Conservation (phyloP, 2,888 invertebrate genomes). For the Thereva nobilitata region DNA sequence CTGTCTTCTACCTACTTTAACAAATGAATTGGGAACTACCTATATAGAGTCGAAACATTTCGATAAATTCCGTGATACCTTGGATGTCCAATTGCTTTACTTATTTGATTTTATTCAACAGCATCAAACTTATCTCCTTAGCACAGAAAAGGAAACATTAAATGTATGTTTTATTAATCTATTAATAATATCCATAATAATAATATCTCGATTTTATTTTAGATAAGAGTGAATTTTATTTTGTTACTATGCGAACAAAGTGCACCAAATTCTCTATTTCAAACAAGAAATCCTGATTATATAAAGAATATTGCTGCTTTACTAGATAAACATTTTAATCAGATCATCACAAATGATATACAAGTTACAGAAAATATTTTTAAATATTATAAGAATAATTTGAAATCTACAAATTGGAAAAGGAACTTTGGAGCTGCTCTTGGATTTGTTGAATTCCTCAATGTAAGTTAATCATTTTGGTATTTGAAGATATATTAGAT, state of each 20-base stretch:
- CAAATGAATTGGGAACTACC: slow-evolving; percentile 13
- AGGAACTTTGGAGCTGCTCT: slow-evolving; percentile 18
- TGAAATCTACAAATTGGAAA: slow-evolving; percentile 16
- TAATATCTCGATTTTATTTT: neutral
- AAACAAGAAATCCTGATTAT: slow-evolving; percentile 2
- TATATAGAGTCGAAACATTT: slow-evolving; percentile 13
- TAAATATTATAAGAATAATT: slow-evolving; percentile 14
- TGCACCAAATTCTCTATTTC: neutral
- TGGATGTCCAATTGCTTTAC: slow-evolving; percentile 4
- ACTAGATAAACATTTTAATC: slow-evolving; percentile 7
- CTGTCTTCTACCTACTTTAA: slow-evolving; percentile 16
- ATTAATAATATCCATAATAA: neutral
- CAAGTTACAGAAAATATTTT: slow-evolving; percentile 2
- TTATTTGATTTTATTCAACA: slow-evolving; percentile 23
- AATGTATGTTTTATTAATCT: neutral
- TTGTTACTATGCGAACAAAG: slow-evolving; percentile 29
- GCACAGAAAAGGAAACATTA: neutral
- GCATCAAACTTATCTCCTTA: neutral
- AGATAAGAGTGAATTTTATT: slow-evolving; percentile 9
- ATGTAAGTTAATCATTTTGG: slow-evolving; percentile 1
- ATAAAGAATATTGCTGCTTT: slow-evolving; percentile 3
- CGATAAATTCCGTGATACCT: slow-evolving; percentile 12
- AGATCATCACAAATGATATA: slow-evolving; percentile 7
- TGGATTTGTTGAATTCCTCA: slow-evolving; percentile 22
- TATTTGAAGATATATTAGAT: neutral